Percentiles rank a stretch among this genome's conserved stretches.
phyloP scores from a whole-genome alignment of 2,888 invertebrate species.

The Amorpha juglandis region DNA sequence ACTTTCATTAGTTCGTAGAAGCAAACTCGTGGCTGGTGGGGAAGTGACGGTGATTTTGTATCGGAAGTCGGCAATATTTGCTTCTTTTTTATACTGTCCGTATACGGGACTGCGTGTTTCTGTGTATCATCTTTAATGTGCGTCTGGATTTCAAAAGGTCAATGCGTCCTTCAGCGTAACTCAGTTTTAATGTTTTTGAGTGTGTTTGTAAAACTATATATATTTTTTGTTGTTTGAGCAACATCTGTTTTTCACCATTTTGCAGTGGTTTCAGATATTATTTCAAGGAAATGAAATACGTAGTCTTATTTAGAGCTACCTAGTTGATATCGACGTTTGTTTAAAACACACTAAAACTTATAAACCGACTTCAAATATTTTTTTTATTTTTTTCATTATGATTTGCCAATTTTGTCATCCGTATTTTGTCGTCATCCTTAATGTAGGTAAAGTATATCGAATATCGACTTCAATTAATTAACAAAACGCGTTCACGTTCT shows the following conservation, averaged over 20 bases:
- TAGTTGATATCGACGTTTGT: too few relatives aligned
- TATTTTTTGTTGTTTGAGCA: too few relatives aligned
- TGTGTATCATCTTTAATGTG: constrained; percentile 30
- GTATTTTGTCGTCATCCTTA: too few relatives aligned
- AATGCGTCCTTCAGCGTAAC: background rate
- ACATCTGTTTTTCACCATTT: background rate
- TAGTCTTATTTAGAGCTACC: too few relatives aligned
- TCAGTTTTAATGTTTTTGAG: background rate
- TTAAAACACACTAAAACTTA: too few relatives aligned
- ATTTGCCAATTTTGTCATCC: too few relatives aligned
- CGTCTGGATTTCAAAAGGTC: constrained; percentile 1
- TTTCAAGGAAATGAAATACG: background rate
- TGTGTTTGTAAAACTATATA: background rate
- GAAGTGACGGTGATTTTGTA: constrained; percentile 76
- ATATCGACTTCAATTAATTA: too few relatives aligned
- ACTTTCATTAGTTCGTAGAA: constrained; percentile 81
- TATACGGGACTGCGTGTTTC: constrained; percentile 24
- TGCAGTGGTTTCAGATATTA: background rate
- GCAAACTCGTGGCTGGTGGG: constrained; percentile 65
- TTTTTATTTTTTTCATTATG: too few relatives aligned
- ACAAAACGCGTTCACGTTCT: too few relatives aligned
- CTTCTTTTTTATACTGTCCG: constrained; percentile 64
- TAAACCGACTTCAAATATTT: too few relatives aligned
- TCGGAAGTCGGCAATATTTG: constrained; percentile 70
- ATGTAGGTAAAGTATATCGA: too few relatives aligned